Conservation (phyloP, 1,140 invertebrate species). For the Monomorium pharaonis region DNA sequence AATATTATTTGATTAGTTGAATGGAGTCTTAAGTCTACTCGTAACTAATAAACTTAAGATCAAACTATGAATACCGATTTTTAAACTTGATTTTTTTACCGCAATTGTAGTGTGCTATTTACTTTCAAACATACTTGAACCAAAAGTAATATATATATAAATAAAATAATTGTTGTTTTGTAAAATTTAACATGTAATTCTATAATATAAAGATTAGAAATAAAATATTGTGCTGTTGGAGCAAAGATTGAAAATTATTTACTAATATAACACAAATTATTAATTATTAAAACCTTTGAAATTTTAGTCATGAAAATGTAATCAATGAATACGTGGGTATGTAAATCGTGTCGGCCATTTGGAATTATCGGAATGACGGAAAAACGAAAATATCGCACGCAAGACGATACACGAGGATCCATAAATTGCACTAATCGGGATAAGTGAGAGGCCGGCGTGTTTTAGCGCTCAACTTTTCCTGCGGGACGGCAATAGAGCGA, state of each 20-base stretch:
- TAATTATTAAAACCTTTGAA: no score
- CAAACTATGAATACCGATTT: no score
- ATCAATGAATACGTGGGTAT: neutral
- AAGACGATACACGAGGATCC: neutral
- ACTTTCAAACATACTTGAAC: neutral
- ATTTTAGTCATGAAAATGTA: neutral
- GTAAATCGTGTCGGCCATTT: neutral
- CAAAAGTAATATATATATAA: neutral
- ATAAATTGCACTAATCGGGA: conserved; percentile 15
- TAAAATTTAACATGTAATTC: no score
- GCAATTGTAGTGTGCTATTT: neutral
- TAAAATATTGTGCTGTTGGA: no score
- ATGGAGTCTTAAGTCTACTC: no score
- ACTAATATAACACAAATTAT: no score
- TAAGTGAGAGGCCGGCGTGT: conserved; percentile 4
- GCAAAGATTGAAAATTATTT: no score
- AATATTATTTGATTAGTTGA: no score
- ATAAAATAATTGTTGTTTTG: no score
- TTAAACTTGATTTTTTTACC: no score
- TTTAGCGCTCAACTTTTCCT: conserved; percentile 29
- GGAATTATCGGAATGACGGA: neutral
- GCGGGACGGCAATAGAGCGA: neutral
- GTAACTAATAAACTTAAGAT: no score
- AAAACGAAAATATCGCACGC: neutral
- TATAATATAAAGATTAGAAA: no score